phyloP scores from a whole-genome alignment of 1,140 invertebrate genomes.

The Hypothenemus hampei region DNA sequence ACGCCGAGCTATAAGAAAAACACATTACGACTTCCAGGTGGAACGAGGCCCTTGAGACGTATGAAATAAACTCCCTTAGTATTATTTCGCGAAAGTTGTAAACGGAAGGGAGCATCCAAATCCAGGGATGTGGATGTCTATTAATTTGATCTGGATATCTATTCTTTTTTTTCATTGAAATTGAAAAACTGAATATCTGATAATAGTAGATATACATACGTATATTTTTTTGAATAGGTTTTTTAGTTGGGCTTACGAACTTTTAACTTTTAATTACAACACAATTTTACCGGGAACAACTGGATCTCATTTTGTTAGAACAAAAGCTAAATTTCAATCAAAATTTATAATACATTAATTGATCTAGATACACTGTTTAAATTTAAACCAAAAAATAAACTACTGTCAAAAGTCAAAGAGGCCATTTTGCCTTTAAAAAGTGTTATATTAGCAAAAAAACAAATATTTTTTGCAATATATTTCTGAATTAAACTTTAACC shows the following conservation, averaged over 20 bases:
- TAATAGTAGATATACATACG: background rate
- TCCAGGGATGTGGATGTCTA: background rate
- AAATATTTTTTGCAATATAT: too few species aligned
- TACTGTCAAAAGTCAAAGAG: too few species aligned
- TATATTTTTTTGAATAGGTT: background rate
- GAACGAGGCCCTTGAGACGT: constrained; percentile 40
- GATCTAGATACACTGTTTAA: too few species aligned
- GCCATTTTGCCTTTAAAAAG: too few species aligned
- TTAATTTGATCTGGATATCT: constrained; percentile 10
- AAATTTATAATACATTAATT: too few species aligned
- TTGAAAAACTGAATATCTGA: too few species aligned
- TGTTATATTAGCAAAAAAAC: too few species aligned
- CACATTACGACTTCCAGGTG: constrained; percentile 43
- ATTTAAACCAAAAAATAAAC: too few species aligned
- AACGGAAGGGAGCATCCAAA: background rate
- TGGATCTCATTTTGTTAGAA: too few species aligned
- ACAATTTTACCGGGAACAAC: too few species aligned
- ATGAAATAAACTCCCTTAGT: constrained; percentile 6
- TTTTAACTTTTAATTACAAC: background rate
- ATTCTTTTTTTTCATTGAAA: background rate
- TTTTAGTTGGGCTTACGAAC: background rate
- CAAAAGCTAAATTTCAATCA: too few species aligned
- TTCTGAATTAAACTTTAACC: too few species aligned
- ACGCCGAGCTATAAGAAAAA: constrained; percentile 45
- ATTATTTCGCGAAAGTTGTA: constrained; percentile 4